Percentiles rank a stretch among this genome's conserved stretches.
Conservation (phyloP, 1,140 invertebrate species). For the Chironomus striatipennis region DNA sequence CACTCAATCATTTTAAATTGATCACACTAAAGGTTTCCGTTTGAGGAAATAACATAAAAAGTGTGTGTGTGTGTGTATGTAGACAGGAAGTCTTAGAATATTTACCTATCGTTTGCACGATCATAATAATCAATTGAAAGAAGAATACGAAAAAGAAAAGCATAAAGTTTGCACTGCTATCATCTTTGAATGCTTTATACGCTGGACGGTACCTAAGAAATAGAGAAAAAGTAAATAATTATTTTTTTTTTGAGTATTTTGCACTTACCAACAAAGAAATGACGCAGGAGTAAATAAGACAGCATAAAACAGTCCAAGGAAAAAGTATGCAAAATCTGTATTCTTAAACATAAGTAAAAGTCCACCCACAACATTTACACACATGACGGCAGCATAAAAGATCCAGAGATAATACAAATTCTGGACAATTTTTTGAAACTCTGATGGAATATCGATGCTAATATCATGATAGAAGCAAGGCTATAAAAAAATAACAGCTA, state of each 20-base stretch:
- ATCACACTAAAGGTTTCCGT: not conserved
- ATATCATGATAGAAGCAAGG: constrained; percentile 99
- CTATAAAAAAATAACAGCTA: constrained; percentile 1
- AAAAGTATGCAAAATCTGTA: constrained; percentile 70
- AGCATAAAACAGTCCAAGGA: constrained; percentile 81
- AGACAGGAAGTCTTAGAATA: constrained; percentile 41
- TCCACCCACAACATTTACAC: constrained; percentile 79
- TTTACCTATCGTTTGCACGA: constrained; percentile 76
- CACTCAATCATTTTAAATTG: no score
- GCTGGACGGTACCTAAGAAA: constrained; percentile 49
- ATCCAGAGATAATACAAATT: constrained; percentile 95
- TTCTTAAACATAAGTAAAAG: constrained; percentile 57
- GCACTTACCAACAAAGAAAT: constrained; percentile 90
- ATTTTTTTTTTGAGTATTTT: constrained; percentile 63
- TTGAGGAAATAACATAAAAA: no score
- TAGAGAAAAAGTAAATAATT: constrained; percentile 19
- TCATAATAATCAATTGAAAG: constrained; percentile 87
- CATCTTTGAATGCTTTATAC: constrained; percentile 71
- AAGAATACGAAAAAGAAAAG: constrained; percentile 99
- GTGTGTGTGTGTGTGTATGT: no score
- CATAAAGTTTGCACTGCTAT: constrained; percentile 99
- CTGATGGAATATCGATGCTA: constrained; percentile 95
- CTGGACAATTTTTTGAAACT: constrained; percentile 93
- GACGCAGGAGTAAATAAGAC: constrained; percentile 92
- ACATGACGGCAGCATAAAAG: constrained; percentile 78